Base-by-base conservation (phyloP, 2,888 invertebrate species). In the Imbricaverruca yamaguchii region DNA sequence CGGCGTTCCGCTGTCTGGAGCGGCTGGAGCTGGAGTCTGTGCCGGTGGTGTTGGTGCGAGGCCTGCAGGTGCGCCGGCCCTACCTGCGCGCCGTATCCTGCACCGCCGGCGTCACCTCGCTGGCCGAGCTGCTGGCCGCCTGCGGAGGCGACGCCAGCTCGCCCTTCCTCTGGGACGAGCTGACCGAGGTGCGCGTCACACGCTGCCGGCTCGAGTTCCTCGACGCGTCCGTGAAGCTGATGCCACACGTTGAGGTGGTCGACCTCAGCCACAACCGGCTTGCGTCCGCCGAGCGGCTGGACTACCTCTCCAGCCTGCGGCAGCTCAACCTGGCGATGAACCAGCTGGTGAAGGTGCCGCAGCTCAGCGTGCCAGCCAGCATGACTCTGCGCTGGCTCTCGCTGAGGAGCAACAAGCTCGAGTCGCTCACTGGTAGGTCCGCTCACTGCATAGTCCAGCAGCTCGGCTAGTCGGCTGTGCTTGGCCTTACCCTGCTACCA, bases 221-320 rank as follows among this genome's bases (percentile, higher is more conserved):
- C 3, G 91, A 91, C 85, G 82, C 83, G 78, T 90, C 91, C 10
- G 86, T 92, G 81, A 90, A 91, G 85, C 89, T 89, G 82, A 89
- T 89, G 21, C 91, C 92, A 80, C 90, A 89, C 87, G 85, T 92
- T 61, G 90, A 90, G 84, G 89, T 89, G 57, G 86, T 92, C 78
- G 91, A 92, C 87, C 86, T 92, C 65, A 91, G 92, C 83, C 91
- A 92, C 85, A 92, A 92, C 87, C 87, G 89, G 80, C 87, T 92
- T 81, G 87, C 86, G 25, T 89, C 88, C 83, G 89, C 90, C 0
- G 87, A 89, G 61, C 89, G 90, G 74, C 87, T 92, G 25, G 89
- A 90, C 84, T 90, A 89, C 87, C 86, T 92, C 83, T 89, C 90
- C 9, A 90, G 91, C 86, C 87, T 92, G 78, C 91, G 91, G 85